phyloP scores from a whole-genome alignment of 2,113 vertebrate genomes.

The Ptilonorhynchus violaceus region DNA sequence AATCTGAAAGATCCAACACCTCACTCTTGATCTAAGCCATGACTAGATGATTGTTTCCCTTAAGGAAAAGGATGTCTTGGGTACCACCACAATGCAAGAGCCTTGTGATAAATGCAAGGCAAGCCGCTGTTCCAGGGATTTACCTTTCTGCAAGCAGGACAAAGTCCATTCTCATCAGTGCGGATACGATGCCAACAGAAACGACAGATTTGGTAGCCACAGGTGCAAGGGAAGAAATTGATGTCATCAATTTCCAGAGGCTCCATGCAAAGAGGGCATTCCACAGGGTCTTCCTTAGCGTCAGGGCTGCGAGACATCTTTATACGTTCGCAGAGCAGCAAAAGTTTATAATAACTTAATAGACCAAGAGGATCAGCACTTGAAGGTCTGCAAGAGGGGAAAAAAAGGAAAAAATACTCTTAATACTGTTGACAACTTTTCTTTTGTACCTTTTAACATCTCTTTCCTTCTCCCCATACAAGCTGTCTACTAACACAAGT shows the following conservation, averaged over 20 bases:
- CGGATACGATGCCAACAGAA: conserved; percentile 99
- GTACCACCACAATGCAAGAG: neutral
- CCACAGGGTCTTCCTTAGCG: conserved; percentile 96
- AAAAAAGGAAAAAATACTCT: neutral
- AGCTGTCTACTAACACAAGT: neutral
- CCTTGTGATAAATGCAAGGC: neutral
- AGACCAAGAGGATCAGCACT: conserved; percentile 67
- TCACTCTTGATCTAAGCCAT: neutral
- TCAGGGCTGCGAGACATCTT: conserved; percentile 99
- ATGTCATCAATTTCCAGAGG: conserved; percentile 98
- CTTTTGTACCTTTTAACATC: neutral
- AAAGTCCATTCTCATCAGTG: conserved; percentile 98
- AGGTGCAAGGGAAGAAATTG: conserved; percentile 99
- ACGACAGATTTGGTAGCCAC: conserved; percentile 98
- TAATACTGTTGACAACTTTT: neutral
- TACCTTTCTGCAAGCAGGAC: conserved; percentile 99
- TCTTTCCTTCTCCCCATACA: neutral
- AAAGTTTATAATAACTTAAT: conserved; percentile 84
- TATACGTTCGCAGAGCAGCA: conserved; percentile 75
- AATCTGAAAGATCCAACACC: neutral
- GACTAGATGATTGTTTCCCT: neutral
- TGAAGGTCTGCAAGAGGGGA: conserved; percentile 57
- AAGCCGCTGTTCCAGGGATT: conserved; percentile 26
- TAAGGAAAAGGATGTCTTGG: neutral
- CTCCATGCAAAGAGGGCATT: conserved; percentile 99